Conservation (phyloP, 2,113 vertebrate genomes). For the Albula glossodonta region DNA sequence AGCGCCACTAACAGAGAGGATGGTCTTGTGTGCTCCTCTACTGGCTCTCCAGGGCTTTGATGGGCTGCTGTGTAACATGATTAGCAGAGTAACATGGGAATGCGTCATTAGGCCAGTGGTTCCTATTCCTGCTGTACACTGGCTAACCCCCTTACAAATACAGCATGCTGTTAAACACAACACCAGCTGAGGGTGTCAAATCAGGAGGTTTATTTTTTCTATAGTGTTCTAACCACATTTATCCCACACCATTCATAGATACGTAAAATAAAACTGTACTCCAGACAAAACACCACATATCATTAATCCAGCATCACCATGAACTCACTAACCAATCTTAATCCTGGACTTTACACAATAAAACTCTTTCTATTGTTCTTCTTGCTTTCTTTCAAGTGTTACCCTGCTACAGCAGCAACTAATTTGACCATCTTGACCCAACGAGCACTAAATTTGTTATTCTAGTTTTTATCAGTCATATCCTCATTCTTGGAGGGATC, state of each 20-base stretch:
- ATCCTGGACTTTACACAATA: not conserved
- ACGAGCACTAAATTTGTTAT: not conserved
- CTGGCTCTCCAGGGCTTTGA: slow-evolving; percentile 58
- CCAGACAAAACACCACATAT: not conserved
- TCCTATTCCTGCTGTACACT: not conserved
- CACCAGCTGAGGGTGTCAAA: slow-evolving; percentile 62
- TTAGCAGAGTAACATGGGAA: slow-evolving; percentile 67
- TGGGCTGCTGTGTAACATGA: slow-evolving; percentile 70
- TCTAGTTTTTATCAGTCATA: not conserved
- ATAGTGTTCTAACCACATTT: slow-evolving; percentile 43
- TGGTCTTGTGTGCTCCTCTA: not conserved
- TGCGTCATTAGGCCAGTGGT: slow-evolving; percentile 28
- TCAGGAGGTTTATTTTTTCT: slow-evolving; percentile 56
- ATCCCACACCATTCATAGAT: slow-evolving; percentile 39
- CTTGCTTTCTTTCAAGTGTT: too few species aligned
- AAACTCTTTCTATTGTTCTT: not conserved
- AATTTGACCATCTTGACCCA: not conserved
- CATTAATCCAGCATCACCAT: not conserved
- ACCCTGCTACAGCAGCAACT: not conserved
- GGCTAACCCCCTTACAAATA: slow-evolving; percentile 51
- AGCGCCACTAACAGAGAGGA: too few species aligned
- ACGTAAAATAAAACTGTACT: not conserved
- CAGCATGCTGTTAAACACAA: slow-evolving; percentile 64
- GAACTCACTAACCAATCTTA: not conserved
- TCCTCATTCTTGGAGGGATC: slow-evolving; percentile 41